Base-by-base conservation (phyloP, 2,888 invertebrate genomes). In the Colostygia pectinataria region DNA sequence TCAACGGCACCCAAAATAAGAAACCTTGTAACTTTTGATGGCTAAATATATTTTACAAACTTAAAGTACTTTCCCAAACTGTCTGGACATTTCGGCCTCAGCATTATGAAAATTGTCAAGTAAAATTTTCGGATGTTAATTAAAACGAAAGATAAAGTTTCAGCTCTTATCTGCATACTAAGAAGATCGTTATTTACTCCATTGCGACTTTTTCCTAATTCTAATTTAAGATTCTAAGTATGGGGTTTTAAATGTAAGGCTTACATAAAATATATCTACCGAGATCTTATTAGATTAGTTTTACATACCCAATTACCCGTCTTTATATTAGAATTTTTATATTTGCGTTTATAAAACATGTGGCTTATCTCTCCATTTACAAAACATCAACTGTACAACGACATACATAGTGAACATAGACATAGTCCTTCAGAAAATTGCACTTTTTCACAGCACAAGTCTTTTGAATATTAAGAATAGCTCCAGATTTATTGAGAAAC, bases 61-160 rank as follows among this genome's bases (percentile, higher is more conserved):
- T 34, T 28, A 13, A 45, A 23, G 31, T 23, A 36, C 36, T 41
- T 45, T 45, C 3, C 10, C 32, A 37, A 44, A 45, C 10, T 41
- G 25, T 37, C 45, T 50, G 44, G 44, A 29, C 40, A 28, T 36
- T 36, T 51, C 28, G 23, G 40, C 36, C 31, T 45, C 15, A 32
- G 51, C 25, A 40, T 45, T 32, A 48, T 23, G 33, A 55, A 53
- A 60, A 59, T 61, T 65, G 55, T 53, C 57, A 62, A 63, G 63
- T 66, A 57, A 58, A 44, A 58, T 68, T 69, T 58, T 68, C 56
- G 53, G 57, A 53, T 53, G 60, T 63, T 65, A 64, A 68, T 66
- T 67, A 65, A 60, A 63, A 59, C 28, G 57, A 60, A 63, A 57
- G 54, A 56, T 50, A 55, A 67, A 66, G 63, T 66, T 46, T 62